phyloP scores from a whole-genome alignment of 2,113 vertebrate genomes.

The Hemibagrus wyckioides region DNA sequence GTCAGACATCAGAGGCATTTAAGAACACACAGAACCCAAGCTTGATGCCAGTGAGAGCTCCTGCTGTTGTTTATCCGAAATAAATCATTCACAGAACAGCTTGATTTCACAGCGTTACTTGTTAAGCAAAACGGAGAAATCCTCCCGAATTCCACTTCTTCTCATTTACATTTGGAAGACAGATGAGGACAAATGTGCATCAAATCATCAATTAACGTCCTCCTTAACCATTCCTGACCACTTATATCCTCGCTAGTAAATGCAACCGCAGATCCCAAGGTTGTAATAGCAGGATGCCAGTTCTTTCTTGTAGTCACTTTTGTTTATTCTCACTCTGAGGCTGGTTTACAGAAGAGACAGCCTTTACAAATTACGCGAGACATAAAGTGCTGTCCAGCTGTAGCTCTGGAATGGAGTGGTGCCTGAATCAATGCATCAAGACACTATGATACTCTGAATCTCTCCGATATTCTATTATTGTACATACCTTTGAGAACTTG shows the following conservation, averaged over 20 bases:
- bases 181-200: not conserved
- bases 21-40: not conserved
- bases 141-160: not conserved
- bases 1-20: not conserved
- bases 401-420: slow-evolving; percentile 30
- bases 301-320: not conserved
- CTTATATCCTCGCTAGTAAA: not conserved
- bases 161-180: not conserved
- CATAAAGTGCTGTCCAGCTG: slow-evolving; percentile 53
- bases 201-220: not conserved
- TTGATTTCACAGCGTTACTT: not conserved
- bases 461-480: not conserved
- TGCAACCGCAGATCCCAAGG: not conserved
- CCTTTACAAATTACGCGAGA: not conserved
- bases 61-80: not conserved
- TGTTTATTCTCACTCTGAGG: not conserved
- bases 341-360: not conserved
- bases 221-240: not conserved
- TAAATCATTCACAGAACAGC: slow-evolving; percentile 11
- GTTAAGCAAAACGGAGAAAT: slow-evolving; percentile 6
- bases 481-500: not conserved
- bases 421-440: not conserved
- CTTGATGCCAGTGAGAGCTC: not conserved
- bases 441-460: not conserved
- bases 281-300: not conserved